Evolutionary conservation across 2,888 invertebrate species (phyloP), one percentile per base, ranked within the genome.

Genomic region (Tinea pellionella): DNA sequence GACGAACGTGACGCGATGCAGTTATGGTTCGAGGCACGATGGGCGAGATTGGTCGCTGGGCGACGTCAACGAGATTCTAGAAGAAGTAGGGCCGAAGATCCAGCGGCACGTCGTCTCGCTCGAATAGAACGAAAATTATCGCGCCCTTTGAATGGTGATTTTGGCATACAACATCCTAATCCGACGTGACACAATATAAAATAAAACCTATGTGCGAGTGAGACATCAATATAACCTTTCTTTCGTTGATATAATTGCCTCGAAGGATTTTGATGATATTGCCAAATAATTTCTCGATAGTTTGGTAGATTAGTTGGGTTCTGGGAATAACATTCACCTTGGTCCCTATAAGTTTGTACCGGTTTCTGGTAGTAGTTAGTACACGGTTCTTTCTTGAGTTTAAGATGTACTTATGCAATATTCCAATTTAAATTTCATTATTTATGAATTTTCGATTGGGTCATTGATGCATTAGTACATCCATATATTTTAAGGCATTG

Each of bases 1-100:
- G 83, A 81, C 65, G 82, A 82, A 65, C 74, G 82, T 0, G 83
- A 81, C 65, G 80, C 81, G 1, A 81, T 82, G 84, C 84, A 80
- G 73, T 72, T 83, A 30, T 84, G 84, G 84, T 83, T 84, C 70
- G 84, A 83, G 65, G 82, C 81, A 58, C 73, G 83, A 0, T 83
- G 83, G 83, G 80, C 84, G 62, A 68, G 82, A 41, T 73, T 82
- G 0, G 78, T 82, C 60, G 80, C 82, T 13, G 16, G 57, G 3
- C 30, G 57, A 13, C 30, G 57, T 15, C 68, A 71, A n/a, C 65
- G 78, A 8, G 78, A 76, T 2, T 32, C 2, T 70, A 43, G 51
- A 62, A 67, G 0, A 63, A 66, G 3, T 72, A 71, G 72, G 60
- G 71, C 70, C 0, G 62, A 57, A 13, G 57, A 47, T 29, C 4